A percentile compares a stretch with the other conserved stretches of the same genome.
Evolutionary conservation across 1,140 invertebrate genomes (phyloP).

Genomic region (Notospermus geniculatus): DNA sequence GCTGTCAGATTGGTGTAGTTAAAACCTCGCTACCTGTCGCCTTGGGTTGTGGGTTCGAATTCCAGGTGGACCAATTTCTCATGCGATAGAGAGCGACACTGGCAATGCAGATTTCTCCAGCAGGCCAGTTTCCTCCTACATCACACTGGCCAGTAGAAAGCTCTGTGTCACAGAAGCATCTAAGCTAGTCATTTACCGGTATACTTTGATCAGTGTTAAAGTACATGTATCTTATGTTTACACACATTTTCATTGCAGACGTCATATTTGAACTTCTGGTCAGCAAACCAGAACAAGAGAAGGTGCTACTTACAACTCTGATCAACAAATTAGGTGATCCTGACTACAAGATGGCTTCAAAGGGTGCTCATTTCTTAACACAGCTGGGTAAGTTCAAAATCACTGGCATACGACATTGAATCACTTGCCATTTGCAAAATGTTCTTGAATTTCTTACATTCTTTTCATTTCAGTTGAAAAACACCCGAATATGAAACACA

Average conservation of each 20-base stretch:
- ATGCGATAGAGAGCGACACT: too few species aligned
- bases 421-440: too few species aligned
- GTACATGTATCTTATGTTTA: neutral
- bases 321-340: constrained; percentile 97
- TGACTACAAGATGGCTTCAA: constrained; percentile 78
- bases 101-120: too few species aligned
- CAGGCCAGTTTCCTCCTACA: too few species aligned
- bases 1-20: too few species aligned
- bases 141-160: too few species aligned
- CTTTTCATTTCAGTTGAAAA: constrained; percentile 59
- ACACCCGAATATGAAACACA: constrained; percentile 88
- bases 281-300: constrained; percentile 84
- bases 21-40: too few species aligned
- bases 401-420: too few species aligned
- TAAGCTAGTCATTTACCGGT: constrained; percentile 1
- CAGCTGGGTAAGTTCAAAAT: constrained; percentile 67
- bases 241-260: constrained; percentile 32
- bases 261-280: constrained; percentile 75
- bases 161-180: constrained; percentile 14
- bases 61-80: too few species aligned
- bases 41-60: too few species aligned
- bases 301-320: constrained; percentile 74
- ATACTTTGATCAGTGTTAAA: too few species aligned
- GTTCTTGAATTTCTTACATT: too few species aligned
- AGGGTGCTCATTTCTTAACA: constrained; percentile 80